Percentiles rank a stretch among this genome's conserved stretches.
phyloP scores from a whole-genome alignment of 2,888 invertebrate species.

The Icerya purchasi region DNA sequence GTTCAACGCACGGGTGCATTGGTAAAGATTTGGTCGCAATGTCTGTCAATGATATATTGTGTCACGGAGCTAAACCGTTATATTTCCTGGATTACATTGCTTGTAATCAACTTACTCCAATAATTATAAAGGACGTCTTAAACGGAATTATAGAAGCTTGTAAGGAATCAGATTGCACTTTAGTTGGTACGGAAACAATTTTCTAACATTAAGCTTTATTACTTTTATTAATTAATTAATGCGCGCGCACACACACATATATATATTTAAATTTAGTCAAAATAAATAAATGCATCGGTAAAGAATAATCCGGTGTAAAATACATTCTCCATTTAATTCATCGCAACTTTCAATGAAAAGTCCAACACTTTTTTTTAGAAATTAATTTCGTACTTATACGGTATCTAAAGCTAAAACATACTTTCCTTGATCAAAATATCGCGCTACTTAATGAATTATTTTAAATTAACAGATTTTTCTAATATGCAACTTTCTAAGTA shows the following conservation, averaged over 20 bases:
- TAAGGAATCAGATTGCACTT: constrained; percentile 57
- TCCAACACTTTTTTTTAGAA: no score
- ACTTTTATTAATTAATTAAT: neutral
- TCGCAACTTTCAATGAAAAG: no score
- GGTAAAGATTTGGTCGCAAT: constrained; percentile 93
- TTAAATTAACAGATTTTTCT: no score
- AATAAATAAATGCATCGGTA: no score
- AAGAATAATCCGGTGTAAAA: no score
- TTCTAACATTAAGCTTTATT: neutral
- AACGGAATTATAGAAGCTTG: constrained; percentile 79
- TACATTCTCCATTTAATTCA: no score
- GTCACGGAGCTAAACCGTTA: constrained; percentile 85
- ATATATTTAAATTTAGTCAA: no score
- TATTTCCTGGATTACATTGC: constrained; percentile 96
- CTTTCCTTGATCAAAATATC: no score
- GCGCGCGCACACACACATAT: neutral
- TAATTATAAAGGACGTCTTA: constrained; percentile 54
- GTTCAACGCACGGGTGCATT: constrained; percentile 55
- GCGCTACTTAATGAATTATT: no score
- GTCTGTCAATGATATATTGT: constrained; percentile 92
- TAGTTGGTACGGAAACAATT: constrained; percentile 44
- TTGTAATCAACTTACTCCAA: constrained; percentile 61
- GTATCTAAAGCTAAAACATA: no score
- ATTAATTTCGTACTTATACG: no score
- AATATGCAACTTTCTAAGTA: no score